These are phyloP conservation scores for Coranthus polyacanthus DNA, from an alignment of 2,797 vertebrate species.

Conservation along the genomic window DNA sequence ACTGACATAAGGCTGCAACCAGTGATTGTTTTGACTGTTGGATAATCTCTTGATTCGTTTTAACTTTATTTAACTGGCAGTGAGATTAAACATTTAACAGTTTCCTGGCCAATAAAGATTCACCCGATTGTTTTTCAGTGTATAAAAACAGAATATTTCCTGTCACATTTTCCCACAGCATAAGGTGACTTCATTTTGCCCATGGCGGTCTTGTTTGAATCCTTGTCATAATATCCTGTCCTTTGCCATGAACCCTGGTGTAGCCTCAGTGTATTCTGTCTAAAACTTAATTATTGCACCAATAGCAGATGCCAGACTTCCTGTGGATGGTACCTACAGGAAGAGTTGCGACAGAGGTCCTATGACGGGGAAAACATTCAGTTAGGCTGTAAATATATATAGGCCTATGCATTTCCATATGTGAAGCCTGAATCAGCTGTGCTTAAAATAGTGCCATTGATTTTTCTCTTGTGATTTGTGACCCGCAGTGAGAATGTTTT, in stretches of 20 bases:
- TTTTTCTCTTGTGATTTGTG: slow-evolving; percentile 50
- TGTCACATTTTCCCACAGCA: neutral
- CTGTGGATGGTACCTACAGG: slow-evolving; percentile 82
- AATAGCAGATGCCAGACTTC: slow-evolving; percentile 81
- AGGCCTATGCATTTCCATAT: slow-evolving; percentile 49
- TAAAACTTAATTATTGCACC: slow-evolving; percentile 76
- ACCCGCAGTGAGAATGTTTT: slow-evolving; percentile 38
- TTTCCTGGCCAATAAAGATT: neutral
- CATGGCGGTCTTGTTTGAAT: slow-evolving; percentile 42
- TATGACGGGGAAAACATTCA: slow-evolving; percentile 66
- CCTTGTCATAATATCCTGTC: slow-evolving; percentile 71
- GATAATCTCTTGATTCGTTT: neutral
- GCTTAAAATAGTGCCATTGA: slow-evolving; percentile 57
- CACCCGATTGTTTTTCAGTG: neutral
- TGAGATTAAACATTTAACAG: no score
- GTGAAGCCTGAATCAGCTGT: slow-evolving; percentile 41
- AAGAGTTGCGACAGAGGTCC: slow-evolving; percentile 72
- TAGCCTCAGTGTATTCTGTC: slow-evolving; percentile 59
- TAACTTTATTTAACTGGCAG: neutral
- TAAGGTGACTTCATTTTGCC: neutral
- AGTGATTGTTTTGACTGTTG: neutral
- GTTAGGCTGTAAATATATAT: slow-evolving; percentile 58
- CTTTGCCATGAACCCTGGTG: slow-evolving; percentile 70
- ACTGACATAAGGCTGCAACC: neutral
- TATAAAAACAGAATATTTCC: neutral